Base-by-base conservation (phyloP, 2,888 invertebrate species). In the Aelia acuminata region DNA sequence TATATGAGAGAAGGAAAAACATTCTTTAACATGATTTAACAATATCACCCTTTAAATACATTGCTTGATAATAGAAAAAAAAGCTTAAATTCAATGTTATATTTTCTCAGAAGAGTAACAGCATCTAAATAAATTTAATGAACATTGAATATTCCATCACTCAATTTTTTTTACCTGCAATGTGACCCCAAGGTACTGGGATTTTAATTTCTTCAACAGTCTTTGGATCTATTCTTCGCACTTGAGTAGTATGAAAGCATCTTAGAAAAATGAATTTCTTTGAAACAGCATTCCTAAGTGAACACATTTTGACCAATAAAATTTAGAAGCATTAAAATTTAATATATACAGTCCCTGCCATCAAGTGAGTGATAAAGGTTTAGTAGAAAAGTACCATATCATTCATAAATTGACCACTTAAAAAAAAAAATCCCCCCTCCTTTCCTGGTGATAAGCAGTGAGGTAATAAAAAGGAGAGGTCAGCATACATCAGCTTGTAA, bases 181-280 rank as follows among this genome's bases (percentile, higher is more conserved):
- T 90, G 90, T 95, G 94, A 0, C 96, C 96, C 94, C 95, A 96
- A 80, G 95, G 94, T 0, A 95, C 94, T 80, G 94, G 94, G 85
- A 96, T 95, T 91, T 93, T 92, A n/a, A 96, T 93, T 93, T 96
- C 96, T 91, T 95, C 94, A 35, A 91, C 91, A 39, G 89, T 85
- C 57, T 75, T 89, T 43, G 75, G 48, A 84, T 88, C 87, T 47
- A 88, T 88, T 18, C 26, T 39, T 20, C 31, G 26, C 7, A 49
- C 31, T 18, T 31, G 80, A 5, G 49, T 48, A 5, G 88, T 84
- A 84, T 48, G 75, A 47, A 84, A 84, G 48, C 84, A 84, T 84
- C 84, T 75, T 22, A 15, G 39, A 75, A 39, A 31, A 39, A 20
- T 75, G 39, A 75, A 75, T 75, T 39, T 75, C 35, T 39, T 35